phyloP scores from a whole-genome alignment of 2,113 vertebrate genomes.

The Platichthys stellatus region DNA sequence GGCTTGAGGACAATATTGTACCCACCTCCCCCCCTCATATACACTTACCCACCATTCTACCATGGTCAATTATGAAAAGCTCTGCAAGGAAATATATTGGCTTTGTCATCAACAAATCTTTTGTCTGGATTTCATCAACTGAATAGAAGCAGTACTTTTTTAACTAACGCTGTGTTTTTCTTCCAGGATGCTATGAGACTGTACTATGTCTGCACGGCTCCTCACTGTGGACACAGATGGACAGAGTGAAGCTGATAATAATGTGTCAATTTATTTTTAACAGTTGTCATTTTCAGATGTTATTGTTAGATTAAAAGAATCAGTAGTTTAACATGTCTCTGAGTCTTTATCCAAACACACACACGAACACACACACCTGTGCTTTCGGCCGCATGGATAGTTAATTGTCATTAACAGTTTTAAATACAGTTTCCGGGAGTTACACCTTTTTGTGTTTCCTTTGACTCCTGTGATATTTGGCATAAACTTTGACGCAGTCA shows the following conservation, averaged over 20 bases:
- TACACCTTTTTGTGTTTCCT: too few relatives aligned
- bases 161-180: conserved; percentile 1
- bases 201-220: conserved; percentile 94
- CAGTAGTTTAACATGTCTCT: conserved; percentile 25
- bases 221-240: conserved; percentile 95
- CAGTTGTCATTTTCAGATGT: conserved; percentile 36
- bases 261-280: conserved; percentile 4
- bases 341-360: conserved; percentile 11
- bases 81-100: neutral
- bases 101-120: neutral
- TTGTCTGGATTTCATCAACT: neutral
- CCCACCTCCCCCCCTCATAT: too few relatives aligned
- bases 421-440: neutral
- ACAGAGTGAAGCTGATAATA: conserved; percentile 84
- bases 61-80: neutral
- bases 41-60: neutral
- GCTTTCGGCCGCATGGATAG: neutral
- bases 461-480: neutral
- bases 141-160: too few relatives aligned
- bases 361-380: neutral
- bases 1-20: neutral
- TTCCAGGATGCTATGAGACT: conserved; percentile 92
- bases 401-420: neutral
- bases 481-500: neutral
- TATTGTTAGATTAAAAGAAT: conserved; percentile 57